phyloP scores from a whole-genome alignment of 1,140 invertebrate species.

The Aphaenogaster floridana region DNA sequence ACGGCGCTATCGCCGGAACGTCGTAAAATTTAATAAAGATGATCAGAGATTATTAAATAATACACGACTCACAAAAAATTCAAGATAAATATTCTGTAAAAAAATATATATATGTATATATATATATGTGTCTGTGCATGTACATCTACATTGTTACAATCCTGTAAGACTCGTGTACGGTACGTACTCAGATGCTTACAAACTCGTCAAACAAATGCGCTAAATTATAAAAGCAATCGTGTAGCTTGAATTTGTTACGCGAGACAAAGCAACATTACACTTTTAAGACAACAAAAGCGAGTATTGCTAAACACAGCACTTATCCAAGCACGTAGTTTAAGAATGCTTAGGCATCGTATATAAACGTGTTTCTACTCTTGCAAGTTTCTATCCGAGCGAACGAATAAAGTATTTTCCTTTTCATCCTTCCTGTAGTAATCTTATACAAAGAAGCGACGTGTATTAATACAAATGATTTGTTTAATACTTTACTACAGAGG shows the following conservation, averaged over 20 bases:
- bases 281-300: slow-evolving; percentile 15
- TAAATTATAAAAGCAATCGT: neutral
- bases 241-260: slow-evolving; percentile 2
- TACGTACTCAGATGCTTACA: slow-evolving; percentile 14
- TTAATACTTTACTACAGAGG: neutral
- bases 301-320: neutral
- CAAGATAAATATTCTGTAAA: slow-evolving; percentile 53
- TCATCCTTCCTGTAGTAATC: neutral
- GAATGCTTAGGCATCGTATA: slow-evolving; percentile 3
- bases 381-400: neutral
- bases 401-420: neutral
- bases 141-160: slow-evolving; percentile 49
- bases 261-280: neutral
- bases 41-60: slow-evolving; percentile 38
- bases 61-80: slow-evolving; percentile 40
- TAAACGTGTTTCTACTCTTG: neutral
- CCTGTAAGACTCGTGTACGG: neutral
- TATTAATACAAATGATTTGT: neutral
- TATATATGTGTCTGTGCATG: slow-evolving; percentile 28
- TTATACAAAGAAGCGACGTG: neutral
- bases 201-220: slow-evolving; percentile 22
- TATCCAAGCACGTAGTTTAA: neutral
- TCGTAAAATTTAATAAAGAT: slow-evolving; percentile 39
- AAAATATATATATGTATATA: slow-evolving; percentile 55
- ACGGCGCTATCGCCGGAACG: slow-evolving; percentile 1